A percentile compares a stretch with the other conserved stretches of the same genome.
Conservation (phyloP, 2,888 invertebrate genomes). For the Galeruca laticollis region DNA sequence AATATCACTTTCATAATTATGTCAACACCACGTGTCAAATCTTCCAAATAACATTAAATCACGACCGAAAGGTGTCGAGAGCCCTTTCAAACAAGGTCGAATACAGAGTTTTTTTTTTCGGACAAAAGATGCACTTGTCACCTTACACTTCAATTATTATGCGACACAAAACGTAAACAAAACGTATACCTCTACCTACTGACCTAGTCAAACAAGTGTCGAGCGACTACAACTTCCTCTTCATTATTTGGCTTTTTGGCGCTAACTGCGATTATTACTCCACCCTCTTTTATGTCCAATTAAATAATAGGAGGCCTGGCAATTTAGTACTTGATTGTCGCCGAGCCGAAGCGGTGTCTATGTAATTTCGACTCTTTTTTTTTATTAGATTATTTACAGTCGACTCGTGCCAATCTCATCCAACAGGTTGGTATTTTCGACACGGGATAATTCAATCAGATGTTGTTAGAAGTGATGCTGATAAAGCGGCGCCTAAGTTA, state of each 20-base stretch:
- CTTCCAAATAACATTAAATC: conserved; percentile 31
- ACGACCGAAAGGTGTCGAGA: conserved; percentile 27
- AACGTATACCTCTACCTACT: conserved; percentile 46
- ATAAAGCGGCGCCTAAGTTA: conserved; percentile 4
- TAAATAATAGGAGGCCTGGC: conserved; percentile 37
- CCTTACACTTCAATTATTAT: conserved; percentile 33
- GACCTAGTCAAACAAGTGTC: conserved; percentile 42
- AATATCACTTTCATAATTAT: conserved; percentile 26
- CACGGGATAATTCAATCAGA: conserved; percentile 22
- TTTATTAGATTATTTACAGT: conserved; percentile 31
- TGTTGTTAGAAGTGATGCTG: conserved; percentile 3
- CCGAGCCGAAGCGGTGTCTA: conserved; percentile 9
- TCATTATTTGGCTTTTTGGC: conserved; percentile 34
- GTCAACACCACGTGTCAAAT: conserved; percentile 30
- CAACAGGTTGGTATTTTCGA: conserved; percentile 37
- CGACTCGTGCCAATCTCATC: conserved; percentile 23
- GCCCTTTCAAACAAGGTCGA: conserved; percentile 24
- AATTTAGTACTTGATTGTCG: conserved; percentile 25
- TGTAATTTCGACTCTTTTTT: conserved; percentile 20
- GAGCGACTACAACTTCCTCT: conserved; percentile 32
- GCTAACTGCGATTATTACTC: conserved; percentile 36
- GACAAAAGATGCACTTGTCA: conserved; percentile 48
- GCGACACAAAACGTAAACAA: conserved; percentile 39
- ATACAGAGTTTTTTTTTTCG: conserved; percentile 29
- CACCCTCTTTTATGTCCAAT: conserved; percentile 40